Evolutionary conservation across 2,113 vertebrate species (phyloP).

Genomic region (Arenaria interpres): DNA sequence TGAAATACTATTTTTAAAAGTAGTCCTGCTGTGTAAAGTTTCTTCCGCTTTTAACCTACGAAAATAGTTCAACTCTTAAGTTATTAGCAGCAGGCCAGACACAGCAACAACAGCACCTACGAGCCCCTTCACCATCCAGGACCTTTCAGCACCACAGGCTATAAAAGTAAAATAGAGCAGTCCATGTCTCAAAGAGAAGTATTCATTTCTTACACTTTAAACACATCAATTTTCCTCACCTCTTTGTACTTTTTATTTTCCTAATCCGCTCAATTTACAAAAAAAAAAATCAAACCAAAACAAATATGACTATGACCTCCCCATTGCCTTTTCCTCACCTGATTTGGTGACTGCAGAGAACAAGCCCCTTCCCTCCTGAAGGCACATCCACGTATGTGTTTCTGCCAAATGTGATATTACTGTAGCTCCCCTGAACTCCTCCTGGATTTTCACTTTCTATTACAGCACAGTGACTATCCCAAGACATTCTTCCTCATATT

Average conservation of each 20-base stretch:
- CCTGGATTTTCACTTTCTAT: not conserved
- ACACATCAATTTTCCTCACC: not conserved
- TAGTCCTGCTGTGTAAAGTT: not conserved
- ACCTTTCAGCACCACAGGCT: not conserved
- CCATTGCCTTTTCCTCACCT: not conserved
- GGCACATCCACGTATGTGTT: not conserved
- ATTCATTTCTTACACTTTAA: not conserved
- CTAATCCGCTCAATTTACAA: not conserved
- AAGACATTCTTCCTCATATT: not conserved
- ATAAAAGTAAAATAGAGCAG: not conserved
- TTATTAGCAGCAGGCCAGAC: not conserved
- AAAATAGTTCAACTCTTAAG: not conserved
- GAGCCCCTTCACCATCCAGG: not conserved
- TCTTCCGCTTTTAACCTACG: not conserved
- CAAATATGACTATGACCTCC: accelerated
- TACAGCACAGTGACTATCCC: not conserved
- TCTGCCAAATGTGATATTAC: not conserved
- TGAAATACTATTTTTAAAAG: not conserved
- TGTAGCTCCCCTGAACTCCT: not conserved
- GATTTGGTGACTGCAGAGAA: not conserved
- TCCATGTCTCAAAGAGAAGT: not conserved
- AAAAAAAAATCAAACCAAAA: not conserved
- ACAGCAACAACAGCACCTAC: not conserved
- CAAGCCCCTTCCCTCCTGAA: not conserved
- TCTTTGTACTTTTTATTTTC: not conserved